Base-by-base conservation (phyloP, 2,888 invertebrate genomes). In the Lampropteryx suffumata region DNA sequence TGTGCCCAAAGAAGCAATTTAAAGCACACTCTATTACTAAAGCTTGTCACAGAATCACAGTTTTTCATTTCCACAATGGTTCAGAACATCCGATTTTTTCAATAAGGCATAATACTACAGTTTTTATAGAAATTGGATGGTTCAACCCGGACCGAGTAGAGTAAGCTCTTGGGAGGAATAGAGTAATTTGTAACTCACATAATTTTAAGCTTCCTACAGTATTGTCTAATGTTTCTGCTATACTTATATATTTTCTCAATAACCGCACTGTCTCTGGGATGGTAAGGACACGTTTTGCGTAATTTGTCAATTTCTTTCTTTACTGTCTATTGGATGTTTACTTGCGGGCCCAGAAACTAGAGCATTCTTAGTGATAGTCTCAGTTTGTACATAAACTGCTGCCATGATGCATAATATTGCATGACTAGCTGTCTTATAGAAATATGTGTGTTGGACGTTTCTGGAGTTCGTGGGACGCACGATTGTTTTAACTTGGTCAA, bases 221-320 rank as follows among this genome's bases (percentile, higher is more conserved):
- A 26, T 71, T 73, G 61, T 75, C 67, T 71, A 61, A 76, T 73
- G 60, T 80, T 75, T 79, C 70, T 67, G 79, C 78, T 79, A 71
- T 82, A 79, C 69, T 82, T 73, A 79, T 81, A 69, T 79, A 72
- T 82, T 84, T 82, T 81, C 73, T 77, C 67, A 63, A 76, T 78
- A 78, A 78, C 77, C 74, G 84, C 86, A 85, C 85, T 79, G 70
- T 79, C 77, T 76, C 67, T 79, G 73, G 78, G 82, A 84, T 82
- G 84, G 85, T 87, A 85, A 85, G 83, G 79, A 81, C 84, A 82
- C 84, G 74, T 83, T 73, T 79, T 79, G 69, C 72, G 77, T 80
- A 76, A 76, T 70, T 76, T 76, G 68, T 73, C 67, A 61, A 66
- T 70, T 71, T 70, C 59, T 69, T 66, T 54, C 39, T 49, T 57